Percentiles rank a stretch among this genome's conserved stretches.
These are phyloP conservation scores for Neodiprion virginianus DNA, from an alignment of 1,140 invertebrate species.

Conservation along the genomic window DNA sequence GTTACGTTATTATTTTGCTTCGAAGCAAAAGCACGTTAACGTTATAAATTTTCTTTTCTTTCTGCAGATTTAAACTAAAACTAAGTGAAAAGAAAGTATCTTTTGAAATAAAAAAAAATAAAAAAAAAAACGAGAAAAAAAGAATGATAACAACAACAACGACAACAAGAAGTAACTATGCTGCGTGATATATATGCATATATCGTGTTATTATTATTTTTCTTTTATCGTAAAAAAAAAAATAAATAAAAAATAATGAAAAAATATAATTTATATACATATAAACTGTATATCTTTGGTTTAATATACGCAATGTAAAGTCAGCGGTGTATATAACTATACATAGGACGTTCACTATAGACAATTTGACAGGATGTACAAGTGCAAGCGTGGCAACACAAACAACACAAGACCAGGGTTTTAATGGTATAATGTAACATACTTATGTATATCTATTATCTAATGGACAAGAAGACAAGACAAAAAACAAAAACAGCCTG, in stretches of 20 bases:
- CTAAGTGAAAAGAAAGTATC: not conserved
- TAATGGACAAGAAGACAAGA: slow-evolving; percentile 55
- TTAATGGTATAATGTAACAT: slow-evolving; percentile 25
- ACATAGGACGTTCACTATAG: slow-evolving; percentile 45
- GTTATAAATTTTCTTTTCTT: slow-evolving; percentile 28
- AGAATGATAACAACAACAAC: too few relatives aligned
- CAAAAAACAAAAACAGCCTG: slow-evolving; percentile 44
- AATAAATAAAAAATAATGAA: too few relatives aligned
- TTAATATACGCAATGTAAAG: slow-evolving; percentile 28
- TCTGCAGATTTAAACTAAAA: slow-evolving; percentile 28
- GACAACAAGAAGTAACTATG: not conserved
- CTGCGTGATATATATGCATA: not conserved
- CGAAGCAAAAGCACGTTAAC: not conserved
- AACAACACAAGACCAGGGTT: slow-evolving; percentile 53
- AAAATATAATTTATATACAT: too few relatives aligned
- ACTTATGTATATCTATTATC: slow-evolving; percentile 24
- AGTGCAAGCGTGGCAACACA: slow-evolving; percentile 56
- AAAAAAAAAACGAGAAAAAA: too few relatives aligned
- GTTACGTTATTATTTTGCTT: slow-evolving; percentile 15
- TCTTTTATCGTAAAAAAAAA: too few relatives aligned
- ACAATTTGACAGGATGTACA: slow-evolving; percentile 51
- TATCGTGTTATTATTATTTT: slow-evolving; percentile 2
- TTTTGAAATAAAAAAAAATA: not conserved
- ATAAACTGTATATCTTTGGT: too few relatives aligned
- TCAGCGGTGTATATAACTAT: slow-evolving; percentile 7